A percentile compares a stretch with the other conserved stretches of the same genome.
phyloP scores from a whole-genome alignment of 2,888 invertebrate species.

The Drosophila mettleri region DNA sequence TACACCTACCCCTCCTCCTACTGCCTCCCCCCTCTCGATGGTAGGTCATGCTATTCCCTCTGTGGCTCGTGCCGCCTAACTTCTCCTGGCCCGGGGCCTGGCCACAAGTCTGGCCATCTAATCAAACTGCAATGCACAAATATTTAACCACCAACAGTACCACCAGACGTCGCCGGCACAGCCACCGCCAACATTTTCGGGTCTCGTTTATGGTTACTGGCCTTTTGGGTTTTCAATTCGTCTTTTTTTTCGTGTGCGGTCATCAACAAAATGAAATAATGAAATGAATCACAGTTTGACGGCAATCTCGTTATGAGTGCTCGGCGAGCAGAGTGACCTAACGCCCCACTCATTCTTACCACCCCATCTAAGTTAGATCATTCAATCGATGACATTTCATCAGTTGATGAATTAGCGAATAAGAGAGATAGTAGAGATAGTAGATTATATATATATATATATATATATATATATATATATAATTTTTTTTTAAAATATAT shows the following conservation, averaged over 20 bases:
- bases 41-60: background rate
- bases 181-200: constrained; percentile 10
- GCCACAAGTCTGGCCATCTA: constrained; percentile 22
- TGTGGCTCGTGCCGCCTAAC: constrained; percentile 6
- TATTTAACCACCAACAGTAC: constrained; percentile 17
- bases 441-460: too few relatives aligned
- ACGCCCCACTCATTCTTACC: background rate
- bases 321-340: background rate
- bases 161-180: background rate
- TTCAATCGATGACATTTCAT: background rate
- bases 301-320: constrained; percentile 11
- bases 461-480: too few relatives aligned
- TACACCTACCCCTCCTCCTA: constrained; percentile 30
- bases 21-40: background rate
- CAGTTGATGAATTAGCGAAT: too few relatives aligned
- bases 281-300: constrained; percentile 28
- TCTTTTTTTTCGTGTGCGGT: constrained; percentile 32
- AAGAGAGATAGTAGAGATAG: too few relatives aligned
- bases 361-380: background rate
- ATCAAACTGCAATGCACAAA: constrained; percentile 34
- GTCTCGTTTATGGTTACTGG: constrained; percentile 34
- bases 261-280: constrained; percentile 28
- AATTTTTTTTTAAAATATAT: too few relatives aligned
- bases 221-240: constrained; percentile 37
- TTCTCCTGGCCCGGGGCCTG: background rate